Evolutionary conservation across 2,888 invertebrate species (phyloP).

Genomic region (Mythimna albipuncta): DNA sequence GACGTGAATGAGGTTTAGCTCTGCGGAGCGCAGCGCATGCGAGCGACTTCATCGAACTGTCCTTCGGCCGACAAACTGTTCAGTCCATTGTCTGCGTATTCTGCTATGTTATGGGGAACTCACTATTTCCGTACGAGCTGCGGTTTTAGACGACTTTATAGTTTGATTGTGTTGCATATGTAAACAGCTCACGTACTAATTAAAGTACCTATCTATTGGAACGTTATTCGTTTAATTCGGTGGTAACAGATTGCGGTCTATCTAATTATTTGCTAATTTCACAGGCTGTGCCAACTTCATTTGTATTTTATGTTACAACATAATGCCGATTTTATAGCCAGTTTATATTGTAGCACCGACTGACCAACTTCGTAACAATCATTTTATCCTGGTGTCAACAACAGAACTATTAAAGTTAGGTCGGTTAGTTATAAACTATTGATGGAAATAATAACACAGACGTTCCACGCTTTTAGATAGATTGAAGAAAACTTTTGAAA

Average conservation of each 20-base stretch:
- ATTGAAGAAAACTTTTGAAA: slow-evolving; percentile 32
- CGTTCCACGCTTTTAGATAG: slow-evolving; percentile 27
- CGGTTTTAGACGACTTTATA: slow-evolving; percentile 25
- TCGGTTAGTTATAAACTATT: slow-evolving; percentile 50
- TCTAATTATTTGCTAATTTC: slow-evolving; percentile 71
- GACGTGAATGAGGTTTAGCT: slow-evolving; percentile 35
- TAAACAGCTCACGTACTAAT: slow-evolving; percentile 42
- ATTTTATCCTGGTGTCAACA: slow-evolving; percentile 43
- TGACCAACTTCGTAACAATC: slow-evolving; percentile 34
- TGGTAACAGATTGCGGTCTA: slow-evolving; percentile 67
- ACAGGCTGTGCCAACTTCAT: slow-evolving; percentile 63
- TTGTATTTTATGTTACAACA: slow-evolving; percentile 60
- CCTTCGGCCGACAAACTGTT: slow-evolving; percentile 35
- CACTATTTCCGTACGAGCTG: background rate
- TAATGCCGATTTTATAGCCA: slow-evolving; percentile 33
- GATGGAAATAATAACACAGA: slow-evolving; percentile 51
- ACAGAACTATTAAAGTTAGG: slow-evolving; percentile 36
- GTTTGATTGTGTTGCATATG: slow-evolving; percentile 28
- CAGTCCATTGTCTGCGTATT: slow-evolving; percentile 35
- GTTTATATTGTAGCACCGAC: slow-evolving; percentile 16
- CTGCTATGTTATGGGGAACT: slow-evolving; percentile 19
- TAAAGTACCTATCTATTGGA: slow-evolving; percentile 45
- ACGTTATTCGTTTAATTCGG: slow-evolving; percentile 60
- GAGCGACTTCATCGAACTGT: slow-evolving; percentile 44
- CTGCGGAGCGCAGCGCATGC: slow-evolving; percentile 20